Conservation (phyloP, 2,113 vertebrate species). For the Empidonax alnorum region DNA sequence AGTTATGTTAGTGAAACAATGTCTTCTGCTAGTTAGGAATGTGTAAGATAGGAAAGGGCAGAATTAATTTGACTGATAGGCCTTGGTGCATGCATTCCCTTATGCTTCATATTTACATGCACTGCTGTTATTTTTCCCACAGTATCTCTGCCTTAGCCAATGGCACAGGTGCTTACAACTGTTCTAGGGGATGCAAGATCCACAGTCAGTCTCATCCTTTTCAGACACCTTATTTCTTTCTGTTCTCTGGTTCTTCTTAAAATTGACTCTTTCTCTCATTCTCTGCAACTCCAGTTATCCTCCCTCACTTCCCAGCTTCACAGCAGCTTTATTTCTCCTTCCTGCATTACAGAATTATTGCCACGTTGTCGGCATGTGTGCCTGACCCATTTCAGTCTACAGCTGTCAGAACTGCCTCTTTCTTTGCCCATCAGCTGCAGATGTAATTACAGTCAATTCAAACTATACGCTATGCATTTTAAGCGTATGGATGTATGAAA, state of each 20-base stretch:
- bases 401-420: neutral
- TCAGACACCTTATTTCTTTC: rapidly evolving
- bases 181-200: neutral
- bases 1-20: neutral
- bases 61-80: neutral
- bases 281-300: neutral
- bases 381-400: neutral
- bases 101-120: neutral
- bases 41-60: neutral
- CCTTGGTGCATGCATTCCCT: neutral
- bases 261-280: neutral
- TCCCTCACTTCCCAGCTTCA: neutral
- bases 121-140: neutral
- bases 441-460: neutral
- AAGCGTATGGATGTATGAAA: neutral
- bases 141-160: neutral
- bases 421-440: neutral
- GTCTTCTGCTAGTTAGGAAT: neutral
- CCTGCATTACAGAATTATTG: neutral
- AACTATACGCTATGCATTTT: neutral
- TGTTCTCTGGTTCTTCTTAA: neutral
- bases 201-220: rapidly evolving
- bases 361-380: neutral
- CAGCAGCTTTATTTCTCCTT: neutral
- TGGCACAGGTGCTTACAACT: neutral